Percentiles rank a stretch among this genome's conserved stretches.
phyloP scores from a whole-genome alignment of 2,888 invertebrate species.

The Trichopoda pennipes region DNA sequence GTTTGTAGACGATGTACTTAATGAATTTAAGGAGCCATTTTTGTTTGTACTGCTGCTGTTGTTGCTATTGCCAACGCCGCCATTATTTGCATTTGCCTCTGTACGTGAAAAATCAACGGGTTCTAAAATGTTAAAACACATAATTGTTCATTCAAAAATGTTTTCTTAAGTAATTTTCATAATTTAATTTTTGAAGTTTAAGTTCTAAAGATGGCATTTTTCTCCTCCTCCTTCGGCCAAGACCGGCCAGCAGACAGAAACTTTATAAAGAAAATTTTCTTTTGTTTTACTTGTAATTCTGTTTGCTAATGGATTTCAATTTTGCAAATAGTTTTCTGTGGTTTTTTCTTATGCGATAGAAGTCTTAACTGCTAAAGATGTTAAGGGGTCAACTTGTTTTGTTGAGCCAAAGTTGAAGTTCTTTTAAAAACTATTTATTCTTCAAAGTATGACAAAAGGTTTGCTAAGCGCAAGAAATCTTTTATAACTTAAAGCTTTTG shows the following conservation, averaged over 20 bases:
- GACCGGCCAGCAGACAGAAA: background rate
- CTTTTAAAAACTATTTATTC: background rate
- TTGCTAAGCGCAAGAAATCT: too few species aligned
- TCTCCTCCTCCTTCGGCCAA: background rate
- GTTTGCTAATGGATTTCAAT: slow-evolving; percentile 29
- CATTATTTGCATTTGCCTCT: slow-evolving; percentile 72
- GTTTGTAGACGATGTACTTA: slow-evolving; percentile 54
- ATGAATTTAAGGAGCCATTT: slow-evolving; percentile 64
- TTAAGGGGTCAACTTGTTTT: slow-evolving; percentile 20
- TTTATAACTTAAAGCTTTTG: too few species aligned
- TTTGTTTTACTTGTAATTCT: slow-evolving; percentile 32
- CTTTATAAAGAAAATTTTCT: slow-evolving; percentile 10
- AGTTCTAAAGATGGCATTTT: slow-evolving; percentile 5
- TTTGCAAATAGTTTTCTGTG: slow-evolving; percentile 36
- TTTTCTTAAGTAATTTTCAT: slow-evolving; percentile 20
- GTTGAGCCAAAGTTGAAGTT: background rate
- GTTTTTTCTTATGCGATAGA: slow-evolving; percentile 32
- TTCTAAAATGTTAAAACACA: slow-evolving; percentile 72
- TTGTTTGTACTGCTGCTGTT: slow-evolving; percentile 40
- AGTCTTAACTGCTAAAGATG: slow-evolving; percentile 15
- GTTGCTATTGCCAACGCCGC: slow-evolving; percentile 52
- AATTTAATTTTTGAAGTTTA: slow-evolving; percentile 44
- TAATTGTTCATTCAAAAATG: slow-evolving; percentile 41
- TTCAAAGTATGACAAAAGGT: too few species aligned
- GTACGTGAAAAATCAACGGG: slow-evolving; percentile 81